Evolutionary conservation across 1,140 invertebrate genomes (phyloP).

Genomic region (Reticulitermes speratus): DNA sequence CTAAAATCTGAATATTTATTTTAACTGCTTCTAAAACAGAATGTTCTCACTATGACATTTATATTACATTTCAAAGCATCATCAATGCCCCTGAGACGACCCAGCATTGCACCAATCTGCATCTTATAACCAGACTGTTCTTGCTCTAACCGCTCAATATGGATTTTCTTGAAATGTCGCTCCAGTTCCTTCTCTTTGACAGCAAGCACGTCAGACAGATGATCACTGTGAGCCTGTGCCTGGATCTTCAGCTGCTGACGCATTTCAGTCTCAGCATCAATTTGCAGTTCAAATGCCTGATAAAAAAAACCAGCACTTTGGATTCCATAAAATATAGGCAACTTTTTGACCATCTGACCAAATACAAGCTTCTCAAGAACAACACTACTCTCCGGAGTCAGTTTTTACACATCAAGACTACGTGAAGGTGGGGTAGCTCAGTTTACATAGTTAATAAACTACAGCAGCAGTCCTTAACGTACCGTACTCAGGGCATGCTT

Average conservation of each 20-base stretch:
- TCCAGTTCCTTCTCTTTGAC: conserved; percentile 70
- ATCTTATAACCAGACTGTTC: conserved; percentile 71
- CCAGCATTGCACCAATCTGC: conserved; percentile 77
- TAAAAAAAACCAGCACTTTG: background rate
- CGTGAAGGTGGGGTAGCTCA: too few relatives aligned
- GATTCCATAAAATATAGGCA: too few relatives aligned
- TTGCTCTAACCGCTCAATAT: conserved; percentile 68
- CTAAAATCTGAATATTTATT: background rate
- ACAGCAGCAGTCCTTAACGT: too few relatives aligned
- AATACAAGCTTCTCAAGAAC: too few relatives aligned
- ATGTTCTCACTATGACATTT: conserved; percentile 26
- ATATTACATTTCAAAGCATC: conserved; percentile 77
- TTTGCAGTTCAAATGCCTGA: conserved; percentile 55
- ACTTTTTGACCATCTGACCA: too few relatives aligned
- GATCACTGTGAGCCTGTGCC: conserved; percentile 78
- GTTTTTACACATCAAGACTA: too few relatives aligned
- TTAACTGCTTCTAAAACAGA: background rate
- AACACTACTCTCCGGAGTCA: too few relatives aligned
- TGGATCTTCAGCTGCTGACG: conserved; percentile 75
- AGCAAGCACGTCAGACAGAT: conserved; percentile 71
- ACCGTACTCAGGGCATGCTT: too few relatives aligned
- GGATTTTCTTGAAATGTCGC: conserved; percentile 58
- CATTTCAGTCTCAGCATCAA: conserved; percentile 70
- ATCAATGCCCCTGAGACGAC: conserved; percentile 84
- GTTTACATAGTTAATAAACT: too few relatives aligned